phyloP scores from a whole-genome alignment of 1,140 invertebrate species.

The Meloidogyne hapla region DNA sequence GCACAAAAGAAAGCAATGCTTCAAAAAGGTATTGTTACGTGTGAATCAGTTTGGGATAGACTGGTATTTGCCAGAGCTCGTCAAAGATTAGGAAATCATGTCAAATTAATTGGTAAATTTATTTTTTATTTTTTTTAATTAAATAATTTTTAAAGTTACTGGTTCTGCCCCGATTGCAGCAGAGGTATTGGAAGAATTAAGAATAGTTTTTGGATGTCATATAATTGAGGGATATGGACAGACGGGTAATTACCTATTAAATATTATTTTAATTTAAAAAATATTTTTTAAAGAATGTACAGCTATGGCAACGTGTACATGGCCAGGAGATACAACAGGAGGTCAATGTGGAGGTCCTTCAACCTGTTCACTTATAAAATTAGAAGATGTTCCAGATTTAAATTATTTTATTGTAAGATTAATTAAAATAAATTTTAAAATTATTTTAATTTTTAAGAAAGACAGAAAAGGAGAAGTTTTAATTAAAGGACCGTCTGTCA shows the following conservation, averaged over 20 bases:
- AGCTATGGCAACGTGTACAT: constrained; percentile 83
- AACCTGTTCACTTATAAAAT: constrained; percentile 84
- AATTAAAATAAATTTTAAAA: constrained; percentile 7
- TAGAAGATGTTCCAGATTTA: constrained; percentile 96
- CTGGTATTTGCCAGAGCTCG: constrained; percentile 49
- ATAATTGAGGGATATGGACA: constrained; percentile 80
- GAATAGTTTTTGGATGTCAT: constrained; percentile 86
- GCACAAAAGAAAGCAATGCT: constrained; percentile 38
- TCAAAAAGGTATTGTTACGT: constrained; percentile 38
- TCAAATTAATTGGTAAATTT: constrained; percentile 65
- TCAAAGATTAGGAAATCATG: constrained; percentile 77
- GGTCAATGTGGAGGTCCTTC: constrained; percentile 92
- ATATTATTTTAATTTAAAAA: not conserved
- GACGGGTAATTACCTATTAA: constrained; percentile 70
- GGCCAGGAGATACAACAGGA: constrained; percentile 83
- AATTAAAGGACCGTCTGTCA: constrained; percentile 56
- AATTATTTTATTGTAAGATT: constrained; percentile 77
- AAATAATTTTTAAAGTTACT: constrained; percentile 87
- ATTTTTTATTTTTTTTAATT: not conserved
- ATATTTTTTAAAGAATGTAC: constrained; percentile 74
- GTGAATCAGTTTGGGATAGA: constrained; percentile 45
- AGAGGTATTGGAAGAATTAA: constrained; percentile 86
- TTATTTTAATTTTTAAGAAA: constrained; percentile 28
- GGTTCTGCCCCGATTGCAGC: constrained; percentile 86
- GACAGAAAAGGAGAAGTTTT: constrained; percentile 49